Evolutionary conservation across 2,888 invertebrate species (phyloP).

Genomic region (Caenorhabditis drosophilae): DNA sequence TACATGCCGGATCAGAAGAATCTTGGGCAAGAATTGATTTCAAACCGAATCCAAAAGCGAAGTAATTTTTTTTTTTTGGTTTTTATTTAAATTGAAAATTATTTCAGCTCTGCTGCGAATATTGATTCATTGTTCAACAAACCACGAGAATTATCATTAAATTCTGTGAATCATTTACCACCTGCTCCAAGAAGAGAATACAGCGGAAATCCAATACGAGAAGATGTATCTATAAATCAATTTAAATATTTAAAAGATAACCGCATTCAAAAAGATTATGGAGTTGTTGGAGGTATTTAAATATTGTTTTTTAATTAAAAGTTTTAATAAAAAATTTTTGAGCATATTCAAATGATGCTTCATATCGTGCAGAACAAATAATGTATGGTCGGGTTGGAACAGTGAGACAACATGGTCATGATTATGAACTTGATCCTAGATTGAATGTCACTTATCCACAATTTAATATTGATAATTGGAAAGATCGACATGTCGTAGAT

Average conservation of each 20-base stretch:
- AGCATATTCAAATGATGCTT: constrained; percentile 12
- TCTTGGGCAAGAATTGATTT: constrained; percentile 11
- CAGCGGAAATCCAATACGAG: not conserved
- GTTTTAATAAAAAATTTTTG: not conserved
- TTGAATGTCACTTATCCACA: constrained; percentile 36
- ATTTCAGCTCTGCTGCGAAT: constrained; percentile 28
- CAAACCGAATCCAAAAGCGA: constrained; percentile 18
- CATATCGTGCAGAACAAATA: constrained; percentile 2
- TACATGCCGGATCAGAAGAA: constrained; percentile 11
- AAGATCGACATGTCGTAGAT: constrained; percentile 25
- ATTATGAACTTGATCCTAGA: constrained; percentile 36
- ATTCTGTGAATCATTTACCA: not conserved
- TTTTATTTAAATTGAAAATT: not conserved
- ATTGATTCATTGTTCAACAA: constrained; percentile 26
- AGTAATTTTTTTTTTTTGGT: not conserved
- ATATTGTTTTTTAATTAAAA: not conserved
- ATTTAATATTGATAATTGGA: constrained; percentile 32
- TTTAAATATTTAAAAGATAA: no score
- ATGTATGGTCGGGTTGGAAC: constrained; percentile 6
- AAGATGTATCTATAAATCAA: no score
- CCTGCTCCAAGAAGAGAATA: constrained; percentile 3
- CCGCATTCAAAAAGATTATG: constrained; percentile 10
- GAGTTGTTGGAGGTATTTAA: constrained; percentile 18
- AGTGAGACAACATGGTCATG: constrained; percentile 24
- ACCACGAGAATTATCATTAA: not conserved